Base-by-base conservation (phyloP, 2,888 invertebrate genomes). In the Athripsodes cinereus region DNA sequence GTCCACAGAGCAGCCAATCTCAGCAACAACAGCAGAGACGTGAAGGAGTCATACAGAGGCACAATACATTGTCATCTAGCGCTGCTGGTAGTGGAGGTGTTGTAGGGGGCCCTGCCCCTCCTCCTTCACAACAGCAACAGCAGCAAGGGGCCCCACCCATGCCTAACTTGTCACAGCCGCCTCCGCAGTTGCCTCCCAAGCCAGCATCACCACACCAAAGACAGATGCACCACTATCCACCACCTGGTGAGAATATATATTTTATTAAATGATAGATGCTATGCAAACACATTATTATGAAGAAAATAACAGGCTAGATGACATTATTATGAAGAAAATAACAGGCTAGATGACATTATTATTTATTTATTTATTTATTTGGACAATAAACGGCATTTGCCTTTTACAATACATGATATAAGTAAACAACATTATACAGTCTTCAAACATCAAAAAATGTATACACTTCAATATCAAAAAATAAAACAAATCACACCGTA, bases 41-140 rank as follows among this genome's bases (percentile, higher is more conserved):
- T 0, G 76, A 87, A 1, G 88, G 88, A 69, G 90, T 90, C 0
- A 90, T 90, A 62, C 89, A 90, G 67, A 78, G 87, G 64, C 86
- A 86, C 66, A 86, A 86, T 60, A 78, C 86, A 0, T 16, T 13
- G 5, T 2, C 40, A 13, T 13, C 40, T 13, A 40, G 16, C 13
- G 16, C 2, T 16, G 13, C 40, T 5, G 40, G 40, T 3, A 13
- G 8, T 13, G 16, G 40, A 5, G 40, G n/a, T 3, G 40, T 13
- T 3, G 5, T 13, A 3, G 40, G 8, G 13, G 40, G 40, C 2
- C 18, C 3, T 13, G 35, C 22, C 13, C 31, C 79, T 78, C 35
- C 75, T 73, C 55, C 64, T 73, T 31, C 31, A 6, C 31, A 31
- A 31, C 40, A 40, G 40, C 13, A 40, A 13, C 26, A 26, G 26